phyloP scores from a whole-genome alignment of 2,888 invertebrate genomes.

The Therioaphis trifolii region DNA sequence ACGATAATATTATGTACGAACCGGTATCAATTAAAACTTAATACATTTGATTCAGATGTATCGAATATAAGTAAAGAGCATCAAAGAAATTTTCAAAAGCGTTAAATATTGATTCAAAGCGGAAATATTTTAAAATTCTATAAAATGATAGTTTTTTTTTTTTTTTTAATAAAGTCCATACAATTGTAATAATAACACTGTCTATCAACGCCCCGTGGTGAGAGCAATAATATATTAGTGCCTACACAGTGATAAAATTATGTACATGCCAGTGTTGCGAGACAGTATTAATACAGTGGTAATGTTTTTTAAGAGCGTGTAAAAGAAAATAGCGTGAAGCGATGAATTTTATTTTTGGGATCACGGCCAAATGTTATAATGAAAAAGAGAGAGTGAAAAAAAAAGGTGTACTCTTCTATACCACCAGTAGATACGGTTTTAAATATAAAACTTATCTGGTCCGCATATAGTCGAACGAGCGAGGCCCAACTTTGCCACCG shows the following conservation, averaged over 20 bases:
- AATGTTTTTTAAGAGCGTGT: too few species aligned
- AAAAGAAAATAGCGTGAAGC: background rate
- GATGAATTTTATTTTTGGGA: constrained; percentile 53
- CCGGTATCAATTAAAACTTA: too few species aligned
- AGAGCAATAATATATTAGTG: background rate
- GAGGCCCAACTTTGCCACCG: constrained; percentile 17
- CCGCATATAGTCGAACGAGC: constrained; percentile 54
- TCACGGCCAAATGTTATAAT: constrained; percentile 43
- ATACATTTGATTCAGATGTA: too few species aligned
- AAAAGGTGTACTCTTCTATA: background rate
- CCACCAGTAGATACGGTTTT: constrained; percentile 37
- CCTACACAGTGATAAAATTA: background rate
- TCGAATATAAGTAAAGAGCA: too few species aligned
- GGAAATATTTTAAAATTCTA: too few species aligned
- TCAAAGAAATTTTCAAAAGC: too few species aligned
- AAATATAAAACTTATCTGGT: constrained; percentile 62
- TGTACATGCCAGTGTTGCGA: background rate
- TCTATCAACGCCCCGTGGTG: background rate
- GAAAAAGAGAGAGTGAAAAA: constrained; percentile 4
- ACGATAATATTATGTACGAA: too few species aligned
- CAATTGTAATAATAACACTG: too few species aligned
- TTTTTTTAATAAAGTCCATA: too few species aligned
- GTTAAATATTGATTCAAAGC: too few species aligned
- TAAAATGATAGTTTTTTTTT: too few species aligned
- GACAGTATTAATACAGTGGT: too few species aligned